These are phyloP conservation scores for Anadara kagoshimensis DNA, from an alignment of 1,140 invertebrate species.

Conservation along the genomic window DNA sequence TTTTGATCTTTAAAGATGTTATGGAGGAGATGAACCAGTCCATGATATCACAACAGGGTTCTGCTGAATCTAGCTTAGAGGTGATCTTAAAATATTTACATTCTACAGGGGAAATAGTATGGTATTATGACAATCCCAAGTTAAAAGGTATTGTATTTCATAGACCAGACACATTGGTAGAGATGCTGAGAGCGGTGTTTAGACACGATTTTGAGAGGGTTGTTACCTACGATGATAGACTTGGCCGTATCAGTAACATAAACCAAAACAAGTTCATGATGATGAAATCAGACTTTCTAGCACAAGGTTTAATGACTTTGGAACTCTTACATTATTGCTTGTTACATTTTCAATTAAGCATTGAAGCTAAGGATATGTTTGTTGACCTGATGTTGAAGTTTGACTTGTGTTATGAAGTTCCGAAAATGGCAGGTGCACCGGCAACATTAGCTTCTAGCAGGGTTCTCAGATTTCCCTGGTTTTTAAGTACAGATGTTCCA, in stretches of 20 bases:
- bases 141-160: slow-evolving; percentile 64
- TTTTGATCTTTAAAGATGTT: slow-evolving; percentile 55
- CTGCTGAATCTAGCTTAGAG: slow-evolving; percentile 57
- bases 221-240: slow-evolving; percentile 50
- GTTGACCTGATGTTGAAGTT: slow-evolving; percentile 67
- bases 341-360: slow-evolving; percentile 58
- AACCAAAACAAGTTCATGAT: slow-evolving; percentile 49
- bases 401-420: slow-evolving; percentile 65
- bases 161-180: slow-evolving; percentile 65
- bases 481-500: slow-evolving; percentile 55
- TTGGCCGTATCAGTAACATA: slow-evolving; percentile 46
- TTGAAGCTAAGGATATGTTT: slow-evolving; percentile 60
- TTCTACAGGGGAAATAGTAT: slow-evolving; percentile 66
- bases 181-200: slow-evolving; percentile 68
- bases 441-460: slow-evolving; percentile 45
- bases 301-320: slow-evolving; percentile 61
- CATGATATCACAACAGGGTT: slow-evolving; percentile 58
- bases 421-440: slow-evolving; percentile 42
- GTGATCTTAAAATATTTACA: slow-evolving; percentile 65
- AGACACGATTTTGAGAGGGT: slow-evolving; percentile 66
- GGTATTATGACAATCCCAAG: slow-evolving; percentile 64
- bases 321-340: slow-evolving; percentile 63
- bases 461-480: slow-evolving; percentile 67
- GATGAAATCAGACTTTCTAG: slow-evolving; percentile 62
- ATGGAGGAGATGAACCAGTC: slow-evolving; percentile 57